Percentiles rank a stretch among this genome's conserved stretches.
Evolutionary conservation across 2,888 invertebrate genomes (phyloP).

Genomic region (Epirrhoe alternata): DNA sequence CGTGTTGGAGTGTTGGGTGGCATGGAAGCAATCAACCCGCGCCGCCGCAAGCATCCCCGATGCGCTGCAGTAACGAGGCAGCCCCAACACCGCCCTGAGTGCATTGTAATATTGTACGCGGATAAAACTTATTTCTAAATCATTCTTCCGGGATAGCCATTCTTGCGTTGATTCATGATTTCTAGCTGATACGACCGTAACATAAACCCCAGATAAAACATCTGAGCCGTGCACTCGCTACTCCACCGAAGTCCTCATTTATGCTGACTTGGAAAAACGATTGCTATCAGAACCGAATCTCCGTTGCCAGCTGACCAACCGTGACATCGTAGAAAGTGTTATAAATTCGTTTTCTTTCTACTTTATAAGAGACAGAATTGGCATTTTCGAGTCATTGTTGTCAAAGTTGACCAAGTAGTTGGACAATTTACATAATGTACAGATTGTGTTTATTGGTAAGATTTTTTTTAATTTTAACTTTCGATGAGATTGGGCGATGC

Average conservation of each 20-base stretch:
- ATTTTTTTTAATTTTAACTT: conserved; percentile 40
- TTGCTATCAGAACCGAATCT: conserved; percentile 45
- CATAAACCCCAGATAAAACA: neutral
- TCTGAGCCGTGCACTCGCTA: neutral
- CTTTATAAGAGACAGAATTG: conserved; percentile 73
- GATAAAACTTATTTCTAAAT: no score
- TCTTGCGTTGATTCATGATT: no score
- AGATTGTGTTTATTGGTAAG: conserved; percentile 66
- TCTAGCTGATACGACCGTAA: neutral
- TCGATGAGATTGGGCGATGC: neutral
- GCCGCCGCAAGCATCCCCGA: no score
- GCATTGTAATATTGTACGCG: no score
- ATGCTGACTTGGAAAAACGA: neutral
- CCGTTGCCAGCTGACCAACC: conserved; percentile 54
- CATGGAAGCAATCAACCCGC: no score
- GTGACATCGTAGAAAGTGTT: conserved; percentile 79
- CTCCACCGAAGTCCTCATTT: neutral
- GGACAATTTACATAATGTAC: conserved; percentile 44
- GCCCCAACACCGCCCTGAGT: no score
- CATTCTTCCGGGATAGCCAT: no score
- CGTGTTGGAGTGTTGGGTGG: no score
- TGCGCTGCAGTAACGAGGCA: no score
- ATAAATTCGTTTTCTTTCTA: conserved; percentile 75
- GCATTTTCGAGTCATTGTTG: conserved; percentile 60
- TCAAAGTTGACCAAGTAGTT: conserved; percentile 50